Conservation (phyloP, 1,140 invertebrate species). For the Cyrtorhinus lividipennis region DNA sequence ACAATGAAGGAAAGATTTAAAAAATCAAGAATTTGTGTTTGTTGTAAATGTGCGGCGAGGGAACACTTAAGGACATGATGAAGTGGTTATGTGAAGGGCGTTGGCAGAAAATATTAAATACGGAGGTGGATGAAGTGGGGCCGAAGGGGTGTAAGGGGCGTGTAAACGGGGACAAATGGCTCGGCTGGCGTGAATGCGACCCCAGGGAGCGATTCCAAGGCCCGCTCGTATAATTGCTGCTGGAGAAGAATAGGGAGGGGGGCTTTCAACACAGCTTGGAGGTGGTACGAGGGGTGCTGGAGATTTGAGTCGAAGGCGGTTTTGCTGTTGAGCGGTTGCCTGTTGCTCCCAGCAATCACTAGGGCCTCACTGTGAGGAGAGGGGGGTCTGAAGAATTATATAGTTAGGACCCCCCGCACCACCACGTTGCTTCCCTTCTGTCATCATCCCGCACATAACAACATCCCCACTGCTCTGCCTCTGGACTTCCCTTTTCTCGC, state of each 20-base stretch:
- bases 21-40: neutral
- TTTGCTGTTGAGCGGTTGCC: neutral
- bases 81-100: neutral
- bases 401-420: neutral
- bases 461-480: too few relatives aligned
- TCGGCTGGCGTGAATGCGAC: neutral
- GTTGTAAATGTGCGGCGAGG: neutral
- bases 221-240: neutral
- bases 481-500: too few relatives aligned
- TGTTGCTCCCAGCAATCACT: neutral
- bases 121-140: neutral
- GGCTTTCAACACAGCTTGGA: neutral
- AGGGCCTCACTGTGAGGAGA: too few relatives aligned
- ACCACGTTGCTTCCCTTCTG: too few relatives aligned
- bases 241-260: neutral
- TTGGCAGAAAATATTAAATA: neutral
- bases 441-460: too few relatives aligned
- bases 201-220: neutral
- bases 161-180: neutral
- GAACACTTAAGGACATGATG: neutral
- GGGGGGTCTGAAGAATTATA: neutral
- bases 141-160: neutral
- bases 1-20: neutral
- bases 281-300: neutral
- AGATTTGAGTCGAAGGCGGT: neutral